phyloP scores from a whole-genome alignment of 1,140 invertebrate species.

The Leptonema lineaticorne region DNA sequence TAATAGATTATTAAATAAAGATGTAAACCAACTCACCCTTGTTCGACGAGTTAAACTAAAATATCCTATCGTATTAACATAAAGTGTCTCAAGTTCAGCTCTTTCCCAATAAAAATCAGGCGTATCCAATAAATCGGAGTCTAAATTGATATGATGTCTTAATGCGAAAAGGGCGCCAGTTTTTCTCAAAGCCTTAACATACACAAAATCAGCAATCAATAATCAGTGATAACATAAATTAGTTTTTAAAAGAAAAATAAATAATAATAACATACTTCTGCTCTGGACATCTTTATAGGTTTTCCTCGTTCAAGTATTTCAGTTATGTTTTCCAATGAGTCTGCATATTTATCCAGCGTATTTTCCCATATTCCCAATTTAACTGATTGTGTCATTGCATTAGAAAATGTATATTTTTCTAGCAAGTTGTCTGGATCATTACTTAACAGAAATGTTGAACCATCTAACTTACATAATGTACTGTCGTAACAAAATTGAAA shows the following conservation, averaged over 20 bases:
- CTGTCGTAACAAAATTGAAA: slow-evolving; percentile 43
- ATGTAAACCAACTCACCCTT: slow-evolving; percentile 55
- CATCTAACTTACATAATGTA: slow-evolving; percentile 53
- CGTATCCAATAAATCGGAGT: slow-evolving; percentile 89
- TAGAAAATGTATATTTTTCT: slow-evolving; percentile 63
- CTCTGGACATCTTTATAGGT: slow-evolving; percentile 64
- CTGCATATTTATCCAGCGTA: slow-evolving; percentile 77
- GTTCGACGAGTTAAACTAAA: slow-evolving; percentile 84
- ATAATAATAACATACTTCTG: slow-evolving; percentile 53
- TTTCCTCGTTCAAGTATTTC: slow-evolving; percentile 76
- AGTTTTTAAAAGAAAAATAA: background rate
- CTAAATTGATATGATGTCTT: slow-evolving; percentile 86
- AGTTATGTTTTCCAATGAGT: slow-evolving; percentile 78
- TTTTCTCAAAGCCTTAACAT: slow-evolving; percentile 70
- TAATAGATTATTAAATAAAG: slow-evolving; percentile 21
- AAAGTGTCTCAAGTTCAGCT: slow-evolving; percentile 81
- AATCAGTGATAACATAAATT: background rate
- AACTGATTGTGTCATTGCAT: slow-evolving; percentile 88
- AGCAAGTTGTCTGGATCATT: slow-evolving; percentile 52
- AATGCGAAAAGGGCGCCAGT: slow-evolving; percentile 89
- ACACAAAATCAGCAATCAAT: background rate
- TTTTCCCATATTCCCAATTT: slow-evolving; percentile 92
- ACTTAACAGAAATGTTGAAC: slow-evolving; percentile 57
- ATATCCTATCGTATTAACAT: slow-evolving; percentile 77
- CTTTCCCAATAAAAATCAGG: slow-evolving; percentile 98